phyloP scores from a whole-genome alignment of 2,888 invertebrate genomes.

The Agriopis leucophaearia region DNA sequence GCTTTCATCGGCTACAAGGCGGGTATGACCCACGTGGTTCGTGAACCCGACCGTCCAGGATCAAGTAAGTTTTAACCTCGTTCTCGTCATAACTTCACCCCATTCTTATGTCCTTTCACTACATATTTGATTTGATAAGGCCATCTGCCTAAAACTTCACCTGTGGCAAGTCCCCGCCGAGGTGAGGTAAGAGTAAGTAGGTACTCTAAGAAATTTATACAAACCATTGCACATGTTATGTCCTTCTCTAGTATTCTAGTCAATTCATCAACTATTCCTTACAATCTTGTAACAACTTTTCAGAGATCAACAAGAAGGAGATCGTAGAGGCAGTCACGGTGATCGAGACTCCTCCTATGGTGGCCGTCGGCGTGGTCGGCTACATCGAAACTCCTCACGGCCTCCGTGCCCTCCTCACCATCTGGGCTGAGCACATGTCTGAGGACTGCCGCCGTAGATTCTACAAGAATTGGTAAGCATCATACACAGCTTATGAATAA shows the following conservation, averaged over 20 bases:
- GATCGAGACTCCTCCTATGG: conserved; percentile 99
- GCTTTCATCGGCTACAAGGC: conserved; percentile 99
- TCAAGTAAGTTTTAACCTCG: conserved; percentile 92
- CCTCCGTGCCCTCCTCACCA: conserved; percentile 96
- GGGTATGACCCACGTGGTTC: conserved; percentile 99
- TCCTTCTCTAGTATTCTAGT: not conserved
- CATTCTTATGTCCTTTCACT: no score
- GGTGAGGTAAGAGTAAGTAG: no score
- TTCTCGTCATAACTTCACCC: no score
- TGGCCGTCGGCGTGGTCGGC: conserved; percentile 98
- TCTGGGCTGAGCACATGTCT: conserved; percentile 99
- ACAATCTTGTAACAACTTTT: conserved; percentile 10
- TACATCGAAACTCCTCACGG: conserved; percentile 99
- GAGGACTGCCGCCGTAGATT: conserved; percentile 99
- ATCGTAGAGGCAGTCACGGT: conserved; percentile 99
- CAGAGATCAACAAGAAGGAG: conserved; percentile 99
- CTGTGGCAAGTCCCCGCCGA: no score
- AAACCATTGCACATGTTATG: no score
- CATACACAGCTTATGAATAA: not conserved
- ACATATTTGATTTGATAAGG: no score
- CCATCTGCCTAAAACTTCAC: no score
- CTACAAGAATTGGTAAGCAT: conserved; percentile 99
- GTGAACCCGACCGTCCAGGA: conserved; percentile 99
- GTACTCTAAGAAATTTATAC: no score
- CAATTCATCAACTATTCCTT: not conserved